A percentile compares a stretch with the other conserved stretches of the same genome.
These are phyloP conservation scores for Leucoraja ocellata DNA, from an alignment of 2,797 vertebrate species.

Conservation along the genomic window DNA sequence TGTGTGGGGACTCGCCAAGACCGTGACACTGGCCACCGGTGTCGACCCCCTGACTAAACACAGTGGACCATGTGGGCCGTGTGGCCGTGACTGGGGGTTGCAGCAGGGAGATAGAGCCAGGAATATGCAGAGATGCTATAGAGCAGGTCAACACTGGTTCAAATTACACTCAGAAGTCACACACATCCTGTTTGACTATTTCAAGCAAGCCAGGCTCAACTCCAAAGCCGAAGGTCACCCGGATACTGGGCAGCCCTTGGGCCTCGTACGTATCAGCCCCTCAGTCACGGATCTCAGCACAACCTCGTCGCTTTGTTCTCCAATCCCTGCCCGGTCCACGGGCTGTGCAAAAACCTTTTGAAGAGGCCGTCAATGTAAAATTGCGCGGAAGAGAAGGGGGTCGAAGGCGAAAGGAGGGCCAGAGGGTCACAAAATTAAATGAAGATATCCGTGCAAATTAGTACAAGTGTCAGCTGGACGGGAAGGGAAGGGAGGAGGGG, in stretches of 20 bases:
- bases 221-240: not conserved
- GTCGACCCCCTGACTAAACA: not conserved
- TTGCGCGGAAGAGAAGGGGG: not conserved
- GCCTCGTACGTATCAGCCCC: not conserved
- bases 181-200: constrained; percentile 6
- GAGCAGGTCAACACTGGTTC: not conserved
- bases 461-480: not conserved
- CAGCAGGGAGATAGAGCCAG: not conserved
- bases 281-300: not conserved
- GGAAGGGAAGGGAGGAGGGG: not conserved
- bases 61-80: not conserved
- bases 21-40: not conserved
- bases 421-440: not conserved
- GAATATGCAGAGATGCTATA: not conserved
- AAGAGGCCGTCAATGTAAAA: not conserved
- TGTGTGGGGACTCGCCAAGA: not conserved
- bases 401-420: not conserved
- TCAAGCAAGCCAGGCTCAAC: not conserved
- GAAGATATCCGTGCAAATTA: not conserved
- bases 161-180: constrained; percentile 10
- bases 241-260: not conserved
- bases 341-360: not conserved
- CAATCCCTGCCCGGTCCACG: not conserved
- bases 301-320: not conserved
- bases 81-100: not conserved